phyloP scores from a whole-genome alignment of 2,113 vertebrate genomes.

The Ovibos moschatus region DNA sequence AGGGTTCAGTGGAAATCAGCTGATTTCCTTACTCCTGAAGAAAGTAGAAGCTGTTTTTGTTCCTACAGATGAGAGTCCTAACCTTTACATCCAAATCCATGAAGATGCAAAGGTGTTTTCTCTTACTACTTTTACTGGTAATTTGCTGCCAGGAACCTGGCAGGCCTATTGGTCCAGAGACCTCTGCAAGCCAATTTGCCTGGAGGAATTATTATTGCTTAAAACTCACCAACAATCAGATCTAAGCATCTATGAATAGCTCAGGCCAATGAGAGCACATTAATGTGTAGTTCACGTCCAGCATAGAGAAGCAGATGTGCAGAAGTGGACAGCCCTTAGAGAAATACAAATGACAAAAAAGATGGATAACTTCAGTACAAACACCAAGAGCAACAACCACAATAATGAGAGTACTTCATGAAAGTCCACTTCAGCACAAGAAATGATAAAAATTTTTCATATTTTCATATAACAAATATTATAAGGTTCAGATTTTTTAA shows the following conservation, averaged over 20 bases:
- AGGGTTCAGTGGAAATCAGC: not conserved
- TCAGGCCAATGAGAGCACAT: not conserved
- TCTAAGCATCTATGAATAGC: too few relatives aligned
- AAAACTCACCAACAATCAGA: too few relatives aligned
- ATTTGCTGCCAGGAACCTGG: not conserved
- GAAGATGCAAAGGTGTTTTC: not conserved
- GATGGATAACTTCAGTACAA: not conserved
- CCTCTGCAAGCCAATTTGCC: not conserved
- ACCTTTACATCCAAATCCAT: not conserved
- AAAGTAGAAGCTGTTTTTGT: not conserved
- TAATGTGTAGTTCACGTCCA: not conserved
- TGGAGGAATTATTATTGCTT: not conserved
- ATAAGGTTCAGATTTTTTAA: not conserved
- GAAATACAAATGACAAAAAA: not conserved
- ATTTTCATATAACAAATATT: not conserved
- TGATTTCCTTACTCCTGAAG: not conserved
- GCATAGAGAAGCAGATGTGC: not conserved
- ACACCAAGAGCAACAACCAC: not conserved
- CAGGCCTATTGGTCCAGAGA: fast-evolving
- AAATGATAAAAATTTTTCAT: not conserved
- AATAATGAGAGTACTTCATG: not conserved
- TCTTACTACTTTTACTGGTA: too few relatives aligned
- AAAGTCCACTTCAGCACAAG: not conserved
- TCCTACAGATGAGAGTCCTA: not conserved
- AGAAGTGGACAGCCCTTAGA: not conserved